These are phyloP conservation scores for Agrypnus murinus DNA, from an alignment of 2,888 invertebrate species.

Conservation along the genomic window DNA sequence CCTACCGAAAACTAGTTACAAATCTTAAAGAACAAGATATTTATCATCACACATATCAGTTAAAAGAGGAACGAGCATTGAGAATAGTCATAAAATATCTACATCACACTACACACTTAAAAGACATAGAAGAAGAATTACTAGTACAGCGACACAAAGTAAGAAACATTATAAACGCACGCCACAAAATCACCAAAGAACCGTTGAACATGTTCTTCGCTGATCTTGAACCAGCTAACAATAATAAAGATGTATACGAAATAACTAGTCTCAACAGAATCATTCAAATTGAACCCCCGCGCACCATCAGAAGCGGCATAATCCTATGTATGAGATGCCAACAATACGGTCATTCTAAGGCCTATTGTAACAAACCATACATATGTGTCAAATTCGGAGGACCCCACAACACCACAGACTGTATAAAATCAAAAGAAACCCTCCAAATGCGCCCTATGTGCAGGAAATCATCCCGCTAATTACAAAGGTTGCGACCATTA, in stretches of 20 bases:
- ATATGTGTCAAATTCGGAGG: background rate
- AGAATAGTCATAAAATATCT: background rate
- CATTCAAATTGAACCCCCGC: background rate
- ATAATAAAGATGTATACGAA: no score
- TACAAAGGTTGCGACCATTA: no score
- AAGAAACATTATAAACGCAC: no score
- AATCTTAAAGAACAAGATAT: no score
- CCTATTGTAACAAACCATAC: background rate
- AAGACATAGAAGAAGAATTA: background rate
- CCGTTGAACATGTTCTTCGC: no score
- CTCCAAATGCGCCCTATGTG: background rate
- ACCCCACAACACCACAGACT: no score
- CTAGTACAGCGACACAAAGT: background rate
- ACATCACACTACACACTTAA: background rate
- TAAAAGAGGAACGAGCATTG: background rate
- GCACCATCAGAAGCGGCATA: no score
- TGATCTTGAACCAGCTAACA: background rate
- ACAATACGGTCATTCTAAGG: background rate
- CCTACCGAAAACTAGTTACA: background rate
- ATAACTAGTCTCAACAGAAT: no score
- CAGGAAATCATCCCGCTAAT: no score
- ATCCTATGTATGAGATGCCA: no score
- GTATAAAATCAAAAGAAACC: background rate
- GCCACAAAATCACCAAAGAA: no score
- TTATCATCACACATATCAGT: no score